Base-by-base conservation (phyloP, 2,113 vertebrate species). In the Aramus guarauna region DNA sequence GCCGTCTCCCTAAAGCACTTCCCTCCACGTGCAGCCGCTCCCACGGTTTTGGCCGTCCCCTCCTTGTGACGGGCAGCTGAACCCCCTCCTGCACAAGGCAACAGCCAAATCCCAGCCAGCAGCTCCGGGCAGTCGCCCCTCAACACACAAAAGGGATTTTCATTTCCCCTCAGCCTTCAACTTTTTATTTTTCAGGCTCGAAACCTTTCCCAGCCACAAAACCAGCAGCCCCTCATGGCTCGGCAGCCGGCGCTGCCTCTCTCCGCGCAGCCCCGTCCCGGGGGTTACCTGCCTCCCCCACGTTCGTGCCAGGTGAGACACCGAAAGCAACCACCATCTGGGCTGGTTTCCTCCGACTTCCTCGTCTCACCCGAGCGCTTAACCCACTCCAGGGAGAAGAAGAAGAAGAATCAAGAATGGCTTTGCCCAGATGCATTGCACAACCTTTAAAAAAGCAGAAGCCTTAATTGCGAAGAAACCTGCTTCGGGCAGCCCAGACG, bases 371-470 rank as follows among this genome's bases (percentile, higher is more conserved):
- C 71, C 26, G 2, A n/a, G 53, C 3, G 2, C 43, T 56, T 24
- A 37, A 15, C 34, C 87, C 53, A 1, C 17, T 2, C 81, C 0
- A 11, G 73, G 92, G 62, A 74, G 75, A 89, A 92, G 79, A 83
- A 94, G 93, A 86, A 91, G 66, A 91, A 85, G 78, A 77, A 88
- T 91, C 47, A 96, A 79, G 85, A 90, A 59, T 64, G 64, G 62
- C 66, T 85, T 37, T 91, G 75, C 90, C 93, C 95, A 94, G 64
- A 80, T 2, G 43, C 12, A 8, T 92, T 95, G 95, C 90, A 79
- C 91, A 97, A 94, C 87, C 86, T 72, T 13, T 11, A 0, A 63
- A 94, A 95, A 97, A 97, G 97, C 91, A 97, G 97, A 97, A 97
- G 94, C 86, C 79, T 71, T 26, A 0, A n/a, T 95, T 68, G 85